Conservation (phyloP, 2,113 vertebrate genomes). For the Ceuthmochares aereus region DNA sequence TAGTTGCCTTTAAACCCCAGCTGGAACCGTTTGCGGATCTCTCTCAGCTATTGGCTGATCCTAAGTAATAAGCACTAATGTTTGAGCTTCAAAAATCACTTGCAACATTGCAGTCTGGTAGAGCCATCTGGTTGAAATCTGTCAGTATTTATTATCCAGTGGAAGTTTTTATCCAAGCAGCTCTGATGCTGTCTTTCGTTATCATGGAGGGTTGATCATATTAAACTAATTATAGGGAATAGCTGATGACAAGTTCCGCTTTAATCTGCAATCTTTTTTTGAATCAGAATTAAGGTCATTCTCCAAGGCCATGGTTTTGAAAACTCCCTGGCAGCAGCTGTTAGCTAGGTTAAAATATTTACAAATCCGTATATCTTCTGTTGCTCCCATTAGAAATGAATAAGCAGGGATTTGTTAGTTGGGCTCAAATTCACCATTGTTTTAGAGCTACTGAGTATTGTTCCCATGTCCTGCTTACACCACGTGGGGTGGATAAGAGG, state of each 20-base stretch:
- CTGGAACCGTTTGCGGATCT: conserved; percentile 18
- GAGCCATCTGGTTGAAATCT: conserved; percentile 69
- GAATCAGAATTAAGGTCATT: conserved; percentile 39
- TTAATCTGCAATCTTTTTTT: conserved; percentile 44
- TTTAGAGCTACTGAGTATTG: conserved; percentile 21
- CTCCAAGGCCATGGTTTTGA: conserved; percentile 32
- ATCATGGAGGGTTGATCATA: conserved; percentile 64
- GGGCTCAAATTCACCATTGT: conserved; percentile 21
- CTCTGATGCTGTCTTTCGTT: conserved; percentile 56
- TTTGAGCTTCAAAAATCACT: conserved; percentile 49
- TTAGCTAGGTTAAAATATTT: conserved; percentile 65
- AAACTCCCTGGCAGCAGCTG: conserved; percentile 58
- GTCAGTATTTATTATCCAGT: conserved; percentile 66
- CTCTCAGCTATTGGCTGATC: not conserved
- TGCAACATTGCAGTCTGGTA: conserved; percentile 35
- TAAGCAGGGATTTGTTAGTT: conserved; percentile 40
- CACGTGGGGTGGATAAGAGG: not conserved
- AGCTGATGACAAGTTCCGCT: conserved; percentile 62
- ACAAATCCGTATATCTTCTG: conserved; percentile 1
- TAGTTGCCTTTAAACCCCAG: conserved; percentile 27
- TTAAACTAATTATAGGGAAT: conserved; percentile 68
- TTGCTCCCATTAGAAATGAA: conserved; percentile 13
- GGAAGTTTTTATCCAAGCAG: conserved; percentile 35
- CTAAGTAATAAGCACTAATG: conserved; percentile 47
- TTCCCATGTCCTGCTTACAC: conserved; percentile 20